Conservation (phyloP, 2,113 vertebrate species). For the Falco punctatus region DNA sequence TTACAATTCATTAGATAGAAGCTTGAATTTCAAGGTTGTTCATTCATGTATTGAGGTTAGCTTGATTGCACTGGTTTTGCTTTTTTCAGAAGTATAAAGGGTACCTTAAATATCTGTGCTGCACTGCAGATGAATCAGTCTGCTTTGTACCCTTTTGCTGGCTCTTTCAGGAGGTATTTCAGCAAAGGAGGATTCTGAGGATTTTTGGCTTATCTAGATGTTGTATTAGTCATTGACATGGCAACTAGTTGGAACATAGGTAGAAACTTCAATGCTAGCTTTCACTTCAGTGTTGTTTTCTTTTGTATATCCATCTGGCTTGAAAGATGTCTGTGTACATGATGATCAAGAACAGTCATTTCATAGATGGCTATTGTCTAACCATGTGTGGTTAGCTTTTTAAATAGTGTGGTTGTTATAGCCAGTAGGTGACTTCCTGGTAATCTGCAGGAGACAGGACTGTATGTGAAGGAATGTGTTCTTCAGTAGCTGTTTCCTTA, state of each 20-base stretch:
- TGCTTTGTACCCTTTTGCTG: background rate
- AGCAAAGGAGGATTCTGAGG: background rate
- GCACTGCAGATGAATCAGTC: background rate
- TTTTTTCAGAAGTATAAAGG: background rate
- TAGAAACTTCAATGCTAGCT: background rate
- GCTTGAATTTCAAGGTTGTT: background rate
- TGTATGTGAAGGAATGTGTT: background rate
- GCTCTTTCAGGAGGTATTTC: background rate
- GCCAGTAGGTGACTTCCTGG: background rate
- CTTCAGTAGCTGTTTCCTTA: background rate
- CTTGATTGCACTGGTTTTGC: background rate
- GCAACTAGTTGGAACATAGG: background rate
- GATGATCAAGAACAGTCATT: background rate
- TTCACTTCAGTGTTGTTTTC: background rate
- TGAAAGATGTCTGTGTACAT: background rate
- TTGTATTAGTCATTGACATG: background rate
- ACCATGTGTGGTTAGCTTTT: background rate
- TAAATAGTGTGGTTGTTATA: background rate
- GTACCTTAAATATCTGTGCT: background rate
- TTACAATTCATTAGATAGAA: background rate
- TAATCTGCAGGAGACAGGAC: background rate
- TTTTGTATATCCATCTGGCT: background rate
- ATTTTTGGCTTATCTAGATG: background rate
- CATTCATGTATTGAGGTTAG: background rate
- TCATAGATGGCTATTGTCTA: background rate